Evolutionary conservation across 1,140 invertebrate genomes (phyloP).

Genomic region (Zelostemma sp.): DNA sequence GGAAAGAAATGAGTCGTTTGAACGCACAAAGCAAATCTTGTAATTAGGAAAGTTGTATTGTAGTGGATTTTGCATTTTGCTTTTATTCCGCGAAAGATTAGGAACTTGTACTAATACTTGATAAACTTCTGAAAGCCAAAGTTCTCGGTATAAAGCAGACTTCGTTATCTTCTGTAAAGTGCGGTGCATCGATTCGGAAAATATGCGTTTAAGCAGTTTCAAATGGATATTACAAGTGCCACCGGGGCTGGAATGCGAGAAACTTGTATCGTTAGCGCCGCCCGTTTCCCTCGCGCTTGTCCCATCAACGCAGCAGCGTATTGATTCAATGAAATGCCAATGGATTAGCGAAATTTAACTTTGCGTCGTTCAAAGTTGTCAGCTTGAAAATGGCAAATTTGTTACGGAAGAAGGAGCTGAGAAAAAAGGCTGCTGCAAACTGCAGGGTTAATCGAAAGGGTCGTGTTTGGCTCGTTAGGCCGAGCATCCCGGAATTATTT

Average conservation of each 20-base stretch:
- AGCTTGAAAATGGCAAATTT: no score
- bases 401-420: no score
- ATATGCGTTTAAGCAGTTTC: constrained; percentile 42
- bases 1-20: not conserved
- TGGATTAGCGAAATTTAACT: no score
- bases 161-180: constrained; percentile 42
- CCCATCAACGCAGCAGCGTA: no score
- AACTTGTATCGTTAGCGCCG: not conserved
- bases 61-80: constrained; percentile 21
- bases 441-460: constrained; percentile 36
- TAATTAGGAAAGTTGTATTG: constrained; percentile 30
- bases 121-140: constrained; percentile 37
- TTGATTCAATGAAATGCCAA: no score
- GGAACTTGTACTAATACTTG: constrained; percentile 40
- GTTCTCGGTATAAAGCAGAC: constrained; percentile 39
- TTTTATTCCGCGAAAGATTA: constrained; percentile 31
- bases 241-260: constrained; percentile 24
- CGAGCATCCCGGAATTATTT: constrained; percentile 45
- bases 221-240: constrained; percentile 36
- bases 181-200: constrained; percentile 43
- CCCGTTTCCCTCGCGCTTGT: no score
- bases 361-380: no score
- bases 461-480: constrained; percentile 43
- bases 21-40: constrained; percentile 18
- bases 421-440: no score